A percentile compares a stretch with the other conserved stretches of the same genome.
Conservation (phyloP, 1,140 invertebrate species). For the Sycophaga agraensis region DNA sequence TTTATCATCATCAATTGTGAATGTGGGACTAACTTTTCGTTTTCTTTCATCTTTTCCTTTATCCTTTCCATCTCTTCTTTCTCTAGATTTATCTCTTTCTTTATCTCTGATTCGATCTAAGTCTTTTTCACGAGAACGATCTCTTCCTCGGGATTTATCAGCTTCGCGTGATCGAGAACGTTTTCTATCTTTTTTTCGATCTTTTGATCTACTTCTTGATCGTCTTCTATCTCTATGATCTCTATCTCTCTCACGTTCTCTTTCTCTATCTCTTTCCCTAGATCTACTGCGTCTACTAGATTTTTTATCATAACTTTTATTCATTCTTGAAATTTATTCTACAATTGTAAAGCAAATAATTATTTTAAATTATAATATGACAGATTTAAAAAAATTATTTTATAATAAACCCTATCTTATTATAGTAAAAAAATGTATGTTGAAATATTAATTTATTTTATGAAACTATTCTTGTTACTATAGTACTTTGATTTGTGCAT, state of each 20-base stretch:
- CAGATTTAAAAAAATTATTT: background rate
- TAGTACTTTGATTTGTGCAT: no score
- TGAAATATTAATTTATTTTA: no score
- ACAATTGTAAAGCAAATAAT: background rate
- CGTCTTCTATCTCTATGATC: conserved; percentile 50
- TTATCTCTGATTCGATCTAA: conserved; percentile 46
- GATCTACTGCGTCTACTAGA: conserved; percentile 46
- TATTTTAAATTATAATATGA: background rate
- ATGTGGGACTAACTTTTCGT: conserved; percentile 46
- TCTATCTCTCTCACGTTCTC: conserved; percentile 35
- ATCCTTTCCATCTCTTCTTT: conserved; percentile 49
- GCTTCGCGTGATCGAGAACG: conserved; percentile 42
- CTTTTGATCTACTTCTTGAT: conserved; percentile 48
- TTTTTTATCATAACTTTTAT: conserved; percentile 49
- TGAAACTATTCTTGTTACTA: no score
- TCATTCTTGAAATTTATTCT: conserved; percentile 36
- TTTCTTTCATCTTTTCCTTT: conserved; percentile 53
- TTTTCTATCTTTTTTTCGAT: conserved; percentile 47
- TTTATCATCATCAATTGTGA: conserved; percentile 51
- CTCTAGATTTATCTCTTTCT: conserved; percentile 44
- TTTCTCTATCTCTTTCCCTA: conserved; percentile 49
- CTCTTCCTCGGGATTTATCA: conserved; percentile 46
- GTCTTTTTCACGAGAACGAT: conserved; percentile 47
- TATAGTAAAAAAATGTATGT: background rate
- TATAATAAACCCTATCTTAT: background rate